These are phyloP conservation scores for Chionoecetes opilio DNA, from an alignment of 1,140 invertebrate species.

Conservation along the genomic window DNA sequence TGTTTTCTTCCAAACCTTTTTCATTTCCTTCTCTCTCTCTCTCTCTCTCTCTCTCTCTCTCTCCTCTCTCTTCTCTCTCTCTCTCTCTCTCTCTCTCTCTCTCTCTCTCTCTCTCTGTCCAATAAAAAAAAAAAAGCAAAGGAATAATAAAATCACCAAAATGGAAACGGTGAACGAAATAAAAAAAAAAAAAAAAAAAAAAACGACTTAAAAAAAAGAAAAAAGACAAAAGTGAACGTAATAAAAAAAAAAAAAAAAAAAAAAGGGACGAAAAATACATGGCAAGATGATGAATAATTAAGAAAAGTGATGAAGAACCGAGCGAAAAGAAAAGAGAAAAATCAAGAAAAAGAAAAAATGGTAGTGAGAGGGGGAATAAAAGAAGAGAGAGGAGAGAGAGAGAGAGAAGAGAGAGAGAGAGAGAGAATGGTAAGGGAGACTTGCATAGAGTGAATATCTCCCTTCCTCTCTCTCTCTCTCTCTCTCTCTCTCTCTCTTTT, in stretches of 20 bases:
- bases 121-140: too few relatives aligned
- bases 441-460: not conserved
- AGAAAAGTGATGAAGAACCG: not conserved
- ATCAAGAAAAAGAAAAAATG: not conserved
- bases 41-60: constrained; percentile 27
- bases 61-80: not conserved
- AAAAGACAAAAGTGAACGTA: not conserved
- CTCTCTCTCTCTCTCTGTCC: not conserved
- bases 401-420: not conserved
- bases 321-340: not conserved
- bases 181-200: not conserved
- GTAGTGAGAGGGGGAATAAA: not conserved
- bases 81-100: constrained; percentile 27
- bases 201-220: not conserved
- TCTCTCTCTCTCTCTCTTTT: too few relatives aligned
- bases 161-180: not conserved
- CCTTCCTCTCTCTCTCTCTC: not conserved
- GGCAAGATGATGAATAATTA: not conserved
- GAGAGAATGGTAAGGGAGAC: not conserved
- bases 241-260: not conserved
- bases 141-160: too few relatives aligned
- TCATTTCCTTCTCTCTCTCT: not conserved
- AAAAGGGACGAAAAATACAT: not conserved
- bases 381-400: not conserved
- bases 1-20: too few relatives aligned